These are phyloP conservation scores for Centruroides sculpturatus DNA, from an alignment of 1,140 invertebrate genomes.

Conservation along the genomic window DNA sequence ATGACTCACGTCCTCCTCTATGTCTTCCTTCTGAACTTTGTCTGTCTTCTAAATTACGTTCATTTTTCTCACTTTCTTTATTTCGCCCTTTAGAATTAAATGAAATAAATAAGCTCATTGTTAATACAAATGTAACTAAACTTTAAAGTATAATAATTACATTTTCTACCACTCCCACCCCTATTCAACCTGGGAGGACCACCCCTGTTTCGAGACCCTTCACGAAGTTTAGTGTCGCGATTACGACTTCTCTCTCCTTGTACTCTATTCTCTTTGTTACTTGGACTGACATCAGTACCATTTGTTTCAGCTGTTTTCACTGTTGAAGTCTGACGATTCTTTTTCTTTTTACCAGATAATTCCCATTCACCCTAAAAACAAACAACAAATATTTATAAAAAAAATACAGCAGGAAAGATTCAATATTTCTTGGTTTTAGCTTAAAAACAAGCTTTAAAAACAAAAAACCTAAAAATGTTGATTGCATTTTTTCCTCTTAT, in stretches of 20 bases:
- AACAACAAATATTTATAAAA: too few species aligned
- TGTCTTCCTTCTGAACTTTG: slow-evolving; percentile 20
- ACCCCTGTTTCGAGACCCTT: slow-evolving; percentile 27
- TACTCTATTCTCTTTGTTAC: slow-evolving; percentile 13
- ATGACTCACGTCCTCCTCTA: slow-evolving; percentile 4
- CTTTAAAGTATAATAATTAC: slow-evolving; percentile 1
- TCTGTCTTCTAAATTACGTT: slow-evolving; percentile 37
- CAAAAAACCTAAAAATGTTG: too few species aligned
- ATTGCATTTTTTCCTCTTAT: too few species aligned
- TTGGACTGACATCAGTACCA: slow-evolving; percentile 16
- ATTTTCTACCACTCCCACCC: slow-evolving; percentile 7
- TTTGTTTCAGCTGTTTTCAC: slow-evolving; percentile 18
- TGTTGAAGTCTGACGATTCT: slow-evolving; percentile 32
- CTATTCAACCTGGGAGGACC: slow-evolving; percentile 14
- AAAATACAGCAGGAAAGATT: too few species aligned
- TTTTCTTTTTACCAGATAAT: slow-evolving; percentile 70
- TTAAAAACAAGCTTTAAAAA: too few species aligned
- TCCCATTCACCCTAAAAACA: slow-evolving; percentile 52
- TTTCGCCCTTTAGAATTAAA: slow-evolving; percentile 33
- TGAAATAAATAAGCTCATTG: neutral
- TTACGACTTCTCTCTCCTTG: slow-evolving; percentile 20
- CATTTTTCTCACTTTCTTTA: slow-evolving; percentile 45
- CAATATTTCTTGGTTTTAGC: too few species aligned
- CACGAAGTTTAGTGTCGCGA: slow-evolving; percentile 6
- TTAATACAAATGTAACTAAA: neutral